A percentile compares a stretch with the other conserved stretches of the same genome.
phyloP scores from a whole-genome alignment of 2,797 vertebrate species.

The Botia kubotai region DNA sequence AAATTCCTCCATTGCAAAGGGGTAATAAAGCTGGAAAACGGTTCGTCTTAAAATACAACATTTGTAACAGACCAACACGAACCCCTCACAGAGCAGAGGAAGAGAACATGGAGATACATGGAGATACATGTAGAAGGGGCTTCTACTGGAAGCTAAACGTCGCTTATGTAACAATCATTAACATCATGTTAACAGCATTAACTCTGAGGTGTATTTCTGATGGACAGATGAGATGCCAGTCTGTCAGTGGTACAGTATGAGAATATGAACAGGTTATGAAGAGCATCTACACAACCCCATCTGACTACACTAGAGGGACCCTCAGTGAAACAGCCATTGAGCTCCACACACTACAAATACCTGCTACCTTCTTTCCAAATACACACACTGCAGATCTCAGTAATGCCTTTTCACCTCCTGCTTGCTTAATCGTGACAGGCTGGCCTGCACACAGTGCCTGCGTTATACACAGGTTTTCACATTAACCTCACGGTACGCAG shows the following conservation, averaged over 20 bases:
- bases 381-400: neutral
- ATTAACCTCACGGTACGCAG: conserved; percentile 11
- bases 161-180: too few species aligned
- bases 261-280: too few species aligned
- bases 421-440: neutral
- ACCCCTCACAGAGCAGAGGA: conserved; percentile 1
- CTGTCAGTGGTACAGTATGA: neutral
- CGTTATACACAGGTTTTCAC: conserved; percentile 25
- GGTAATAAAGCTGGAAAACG: conserved; percentile 5
- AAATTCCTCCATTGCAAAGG: neutral
- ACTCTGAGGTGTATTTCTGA: neutral
- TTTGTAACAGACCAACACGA: conserved; percentile 9
- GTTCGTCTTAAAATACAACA: conserved; percentile 13
- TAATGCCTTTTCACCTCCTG: neutral
- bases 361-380: neutral
- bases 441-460: conserved; percentile 21
- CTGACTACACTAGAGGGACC: conserved; percentile 45
- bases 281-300: neutral
- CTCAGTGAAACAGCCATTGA: neutral
- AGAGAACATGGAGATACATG: neutral
- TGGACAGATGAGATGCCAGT: neutral
- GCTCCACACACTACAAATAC: neutral
- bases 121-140: neutral
- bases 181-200: too few species aligned
- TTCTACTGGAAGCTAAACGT: conserved; percentile 36